Evolutionary conservation across 2,888 invertebrate genomes (phyloP).

Genomic region (Oxyscelio sp.): DNA sequence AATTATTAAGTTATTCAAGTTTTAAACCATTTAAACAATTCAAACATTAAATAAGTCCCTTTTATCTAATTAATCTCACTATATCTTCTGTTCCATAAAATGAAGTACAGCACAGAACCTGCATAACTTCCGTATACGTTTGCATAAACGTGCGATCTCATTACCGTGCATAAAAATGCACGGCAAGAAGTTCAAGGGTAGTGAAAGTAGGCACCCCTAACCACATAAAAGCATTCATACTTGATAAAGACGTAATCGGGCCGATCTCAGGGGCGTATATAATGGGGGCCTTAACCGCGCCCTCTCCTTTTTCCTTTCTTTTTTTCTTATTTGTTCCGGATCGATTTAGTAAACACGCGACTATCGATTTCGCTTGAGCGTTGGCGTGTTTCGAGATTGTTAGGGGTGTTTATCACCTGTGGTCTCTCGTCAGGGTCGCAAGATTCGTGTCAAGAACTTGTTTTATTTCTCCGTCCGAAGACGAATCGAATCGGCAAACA

Average conservation of each 20-base stretch:
- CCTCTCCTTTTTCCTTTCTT: background rate
- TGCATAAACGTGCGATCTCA: too few species aligned
- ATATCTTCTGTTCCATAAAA: too few species aligned
- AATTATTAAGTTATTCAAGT: too few species aligned
- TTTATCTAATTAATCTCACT: too few species aligned
- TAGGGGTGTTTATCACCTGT: conserved; percentile 84
- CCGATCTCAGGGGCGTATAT: conserved; percentile 65
- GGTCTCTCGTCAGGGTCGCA: conserved; percentile 83
- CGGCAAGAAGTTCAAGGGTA: conserved; percentile 70
- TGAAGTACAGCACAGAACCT: too few species aligned
- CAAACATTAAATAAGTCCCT: too few species aligned
- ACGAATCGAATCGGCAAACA: too few species aligned
- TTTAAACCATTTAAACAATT: too few species aligned
- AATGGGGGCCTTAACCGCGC: conserved; percentile 44
- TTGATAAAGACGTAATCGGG: conserved; percentile 55
- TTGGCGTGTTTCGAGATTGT: conserved; percentile 84
- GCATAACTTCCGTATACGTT: too few species aligned
- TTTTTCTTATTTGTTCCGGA: background rate
- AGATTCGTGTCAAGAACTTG: conserved; percentile 85
- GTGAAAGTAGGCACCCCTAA: conserved; percentile 54
- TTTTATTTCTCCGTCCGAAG: conserved; percentile 65
- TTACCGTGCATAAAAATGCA: too few species aligned
- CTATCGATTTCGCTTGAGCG: conserved; percentile 55
- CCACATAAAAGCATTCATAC: conserved; percentile 39
- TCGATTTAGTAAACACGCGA: conserved; percentile 62